Evolutionary conservation across 2,797 vertebrate species (phyloP).

Genomic region (Channa striata): DNA sequence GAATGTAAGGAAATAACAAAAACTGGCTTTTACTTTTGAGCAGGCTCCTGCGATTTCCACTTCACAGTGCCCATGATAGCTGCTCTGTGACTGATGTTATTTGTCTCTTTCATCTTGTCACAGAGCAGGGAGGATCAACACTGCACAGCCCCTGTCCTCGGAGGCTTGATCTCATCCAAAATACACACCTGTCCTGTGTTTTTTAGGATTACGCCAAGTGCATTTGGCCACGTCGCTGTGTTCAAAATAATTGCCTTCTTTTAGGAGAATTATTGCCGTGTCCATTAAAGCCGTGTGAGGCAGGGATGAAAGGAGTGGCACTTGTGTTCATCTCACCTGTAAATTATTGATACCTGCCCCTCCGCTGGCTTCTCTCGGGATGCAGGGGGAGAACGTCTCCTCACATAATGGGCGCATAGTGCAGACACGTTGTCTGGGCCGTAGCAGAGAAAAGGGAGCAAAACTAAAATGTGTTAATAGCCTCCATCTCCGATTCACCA

Average conservation of each 20-base stretch:
- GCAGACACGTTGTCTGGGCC: conserved; percentile 62
- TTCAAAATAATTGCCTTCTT: conserved; percentile 69
- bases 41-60: conserved; percentile 71
- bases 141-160: conserved; percentile 48
- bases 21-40: conserved; percentile 54
- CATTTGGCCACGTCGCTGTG: conserved; percentile 48
- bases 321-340: conserved; percentile 78
- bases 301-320: conserved; percentile 72
- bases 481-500: conserved; percentile 56
- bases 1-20: conserved; percentile 67
- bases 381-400: conserved; percentile 63
- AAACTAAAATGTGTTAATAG: conserved; percentile 56
- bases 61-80: conserved; percentile 71
- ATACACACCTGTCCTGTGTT: conserved; percentile 69
- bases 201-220: conserved; percentile 57
- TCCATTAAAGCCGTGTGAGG: conserved; percentile 74
- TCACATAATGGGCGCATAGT: conserved; percentile 55
- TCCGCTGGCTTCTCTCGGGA: conserved; percentile 44
- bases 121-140: conserved; percentile 65
- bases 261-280: conserved; percentile 66
- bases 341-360: conserved; percentile 84
- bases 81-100: conserved; percentile 74
- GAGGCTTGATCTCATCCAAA: conserved; percentile 71
- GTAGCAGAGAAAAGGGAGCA: conserved; percentile 27
- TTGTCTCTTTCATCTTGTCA: conserved; percentile 78